phyloP scores from a whole-genome alignment of 2,113 vertebrate species.

The Chaenogobius annularis region DNA sequence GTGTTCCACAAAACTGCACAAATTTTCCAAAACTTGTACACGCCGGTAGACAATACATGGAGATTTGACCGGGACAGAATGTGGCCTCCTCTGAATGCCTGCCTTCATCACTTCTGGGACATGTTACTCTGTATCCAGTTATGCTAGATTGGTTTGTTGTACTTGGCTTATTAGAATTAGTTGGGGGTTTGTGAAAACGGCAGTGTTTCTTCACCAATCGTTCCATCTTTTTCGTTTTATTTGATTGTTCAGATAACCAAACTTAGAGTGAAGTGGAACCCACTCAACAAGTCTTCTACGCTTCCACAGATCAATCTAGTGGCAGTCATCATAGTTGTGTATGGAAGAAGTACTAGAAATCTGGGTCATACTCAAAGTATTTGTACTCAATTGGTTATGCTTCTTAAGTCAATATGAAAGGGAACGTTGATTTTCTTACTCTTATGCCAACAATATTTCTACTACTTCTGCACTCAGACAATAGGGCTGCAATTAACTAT shows the following conservation, averaged over 20 bases:
- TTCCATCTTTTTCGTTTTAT: neutral
- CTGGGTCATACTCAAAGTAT: neutral
- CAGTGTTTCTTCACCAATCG: neutral
- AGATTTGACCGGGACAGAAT: neutral
- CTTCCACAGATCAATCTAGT: neutral
- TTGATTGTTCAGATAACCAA: neutral
- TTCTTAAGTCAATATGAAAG: too few species aligned
- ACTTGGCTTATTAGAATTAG: neutral
- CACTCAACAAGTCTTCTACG: neutral
- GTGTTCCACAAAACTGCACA: slow-evolving; percentile 27
- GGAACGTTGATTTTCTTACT: too few species aligned
- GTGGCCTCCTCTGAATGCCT: slow-evolving; percentile 7
- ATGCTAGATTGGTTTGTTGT: slow-evolving; percentile 1
- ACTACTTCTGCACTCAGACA: neutral
- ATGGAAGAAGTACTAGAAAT: neutral
- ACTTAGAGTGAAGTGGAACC: neutral
- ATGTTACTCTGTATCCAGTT: slow-evolving; percentile 5
- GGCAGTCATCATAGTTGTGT: neutral
- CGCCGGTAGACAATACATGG: slow-evolving; percentile 25
- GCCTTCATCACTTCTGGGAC: slow-evolving; percentile 7
- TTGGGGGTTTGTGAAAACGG: neutral
- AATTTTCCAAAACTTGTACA: slow-evolving; percentile 37
- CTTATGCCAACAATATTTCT: neutral
- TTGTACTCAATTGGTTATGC: neutral
- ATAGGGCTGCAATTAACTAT: too few species aligned